phyloP scores from a whole-genome alignment of 2,888 invertebrate genomes.

The Mystacides longicornis region DNA sequence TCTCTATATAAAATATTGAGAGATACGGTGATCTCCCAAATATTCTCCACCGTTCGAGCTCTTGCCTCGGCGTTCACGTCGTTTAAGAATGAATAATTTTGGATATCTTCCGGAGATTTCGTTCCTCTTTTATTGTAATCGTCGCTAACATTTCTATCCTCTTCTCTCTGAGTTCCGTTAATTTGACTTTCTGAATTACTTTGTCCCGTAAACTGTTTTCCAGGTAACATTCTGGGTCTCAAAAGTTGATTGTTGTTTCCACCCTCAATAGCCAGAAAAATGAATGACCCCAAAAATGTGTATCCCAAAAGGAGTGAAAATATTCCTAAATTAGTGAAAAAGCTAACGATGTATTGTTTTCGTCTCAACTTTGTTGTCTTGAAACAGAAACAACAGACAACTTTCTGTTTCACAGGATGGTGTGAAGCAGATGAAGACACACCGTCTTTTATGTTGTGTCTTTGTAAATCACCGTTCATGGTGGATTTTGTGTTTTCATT shows the following conservation, averaged over 20 bases:
- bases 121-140: conserved; percentile 5
- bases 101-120: conserved; percentile 14
- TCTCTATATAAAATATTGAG: conserved; percentile 82
- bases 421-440: conserved; percentile 47
- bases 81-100: conserved; percentile 23
- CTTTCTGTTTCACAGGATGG: conserved; percentile 41
- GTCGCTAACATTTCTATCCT: conserved; percentile 30
- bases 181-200: conserved; percentile 42
- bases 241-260: conserved; percentile 51
- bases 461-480: conserved; percentile 47
- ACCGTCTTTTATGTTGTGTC: conserved; percentile 49
- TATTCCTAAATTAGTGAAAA: conserved; percentile 75
- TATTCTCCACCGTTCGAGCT: conserved; percentile 65
- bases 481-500: conserved; percentile 36
- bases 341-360: conserved; percentile 62
- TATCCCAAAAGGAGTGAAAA: conserved; percentile 75
- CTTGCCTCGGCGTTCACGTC: conserved; percentile 26
- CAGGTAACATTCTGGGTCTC: conserved; percentile 44
- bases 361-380: conserved; percentile 48
- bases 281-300: conserved; percentile 68
- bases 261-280: conserved; percentile 79
- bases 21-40: conserved; percentile 85
- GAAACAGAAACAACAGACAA: conserved; percentile 49
- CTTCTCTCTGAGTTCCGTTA: conserved; percentile 33
- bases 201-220: conserved; percentile 44